These are phyloP conservation scores for Zonitis immaculata DNA, from an alignment of 2,888 invertebrate species.

Conservation along the genomic window DNA sequence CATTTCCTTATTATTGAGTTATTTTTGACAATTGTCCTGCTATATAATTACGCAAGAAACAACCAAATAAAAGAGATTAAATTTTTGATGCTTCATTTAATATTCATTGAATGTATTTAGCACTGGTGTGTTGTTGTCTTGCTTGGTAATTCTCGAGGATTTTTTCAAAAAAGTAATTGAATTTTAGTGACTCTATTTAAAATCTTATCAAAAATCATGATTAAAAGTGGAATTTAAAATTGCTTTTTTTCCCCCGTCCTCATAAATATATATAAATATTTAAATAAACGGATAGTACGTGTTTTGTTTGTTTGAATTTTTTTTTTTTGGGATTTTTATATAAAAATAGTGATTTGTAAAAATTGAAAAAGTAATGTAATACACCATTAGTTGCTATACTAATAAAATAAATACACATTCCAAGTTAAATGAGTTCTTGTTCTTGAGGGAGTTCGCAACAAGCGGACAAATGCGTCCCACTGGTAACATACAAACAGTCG, in stretches of 20 bases:
- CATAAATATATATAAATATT: too few species aligned
- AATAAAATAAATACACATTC: conserved; percentile 52
- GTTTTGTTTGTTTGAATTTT: too few species aligned
- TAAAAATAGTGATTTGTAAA: conserved; percentile 21
- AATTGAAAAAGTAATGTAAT: conserved; percentile 39
- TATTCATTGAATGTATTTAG: conserved; percentile 29
- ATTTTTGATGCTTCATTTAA: conserved; percentile 26
- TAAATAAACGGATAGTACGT: too few species aligned
- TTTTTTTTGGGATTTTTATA: too few species aligned
- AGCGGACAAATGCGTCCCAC: conserved; percentile 50
- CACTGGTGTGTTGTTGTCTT: conserved; percentile 21
- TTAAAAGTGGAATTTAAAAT: conserved; percentile 1
- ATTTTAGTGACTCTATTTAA: conserved; percentile 15
- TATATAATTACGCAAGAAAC: conserved; percentile 19
- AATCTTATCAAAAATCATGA: conserved; percentile 6
- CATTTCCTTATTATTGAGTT: too few species aligned
- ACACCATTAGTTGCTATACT: conserved; percentile 47
- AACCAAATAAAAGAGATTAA: conserved; percentile 27
- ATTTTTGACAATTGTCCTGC: background rate
- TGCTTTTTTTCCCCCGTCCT: too few species aligned
- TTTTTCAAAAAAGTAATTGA: background rate
- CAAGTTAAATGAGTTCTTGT: conserved; percentile 51
- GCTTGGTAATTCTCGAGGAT: background rate
- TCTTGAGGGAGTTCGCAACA: conserved; percentile 45
- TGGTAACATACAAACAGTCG: conserved; percentile 50